Percentiles rank a stretch among this genome's conserved stretches.
Conservation (phyloP, 2,797 vertebrate species). For the Anguilla marmorata region DNA sequence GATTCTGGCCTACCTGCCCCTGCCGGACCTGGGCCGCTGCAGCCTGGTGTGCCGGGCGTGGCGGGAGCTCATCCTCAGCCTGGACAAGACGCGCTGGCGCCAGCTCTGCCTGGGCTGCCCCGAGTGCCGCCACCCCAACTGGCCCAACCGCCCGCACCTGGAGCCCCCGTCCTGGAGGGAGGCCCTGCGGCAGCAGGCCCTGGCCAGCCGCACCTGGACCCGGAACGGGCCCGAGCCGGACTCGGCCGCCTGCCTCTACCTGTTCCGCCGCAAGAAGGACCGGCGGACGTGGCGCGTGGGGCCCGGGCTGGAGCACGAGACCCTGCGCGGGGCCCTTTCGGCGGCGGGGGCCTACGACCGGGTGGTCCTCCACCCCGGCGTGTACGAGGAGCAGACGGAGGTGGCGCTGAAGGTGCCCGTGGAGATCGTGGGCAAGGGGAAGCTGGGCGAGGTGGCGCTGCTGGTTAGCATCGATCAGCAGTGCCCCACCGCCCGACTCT, state of each 20-base stretch:
- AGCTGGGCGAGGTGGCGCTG: constrained; percentile 78
- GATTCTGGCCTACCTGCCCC: constrained; percentile 80
- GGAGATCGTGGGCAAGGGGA: constrained; percentile 81
- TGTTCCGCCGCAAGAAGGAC: constrained; percentile 81
- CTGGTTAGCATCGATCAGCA: constrained; percentile 84
- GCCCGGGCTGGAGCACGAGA: constrained; percentile 76
- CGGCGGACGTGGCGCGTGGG: constrained; percentile 76
- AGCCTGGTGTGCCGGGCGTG: constrained; percentile 85
- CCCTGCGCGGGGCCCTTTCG: constrained; percentile 74
- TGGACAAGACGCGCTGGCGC: constrained; percentile 89
- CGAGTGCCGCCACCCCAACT: constrained; percentile 85
- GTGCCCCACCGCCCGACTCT: constrained; percentile 82
- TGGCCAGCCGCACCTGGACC: constrained; percentile 83
- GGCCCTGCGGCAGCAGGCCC: constrained; percentile 80
- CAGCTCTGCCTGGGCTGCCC: constrained; percentile 82
- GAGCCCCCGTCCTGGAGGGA: constrained; percentile 85
- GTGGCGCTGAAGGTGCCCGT: constrained; percentile 82
- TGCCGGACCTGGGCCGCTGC: constrained; percentile 85
- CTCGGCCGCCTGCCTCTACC: constrained; percentile 79
- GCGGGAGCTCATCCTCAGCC: constrained; percentile 83
- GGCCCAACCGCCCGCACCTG: constrained; percentile 79
- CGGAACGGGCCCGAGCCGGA: constrained; percentile 77
- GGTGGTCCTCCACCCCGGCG: constrained; percentile 79
- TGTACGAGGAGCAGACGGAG: constrained; percentile 85
- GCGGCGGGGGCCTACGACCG: constrained; percentile 76